A percentile compares a stretch with the other conserved stretches of the same genome.
These are phyloP conservation scores for Cervus canadensis DNA, from an alignment of 2,113 vertebrate genomes.

Conservation along the genomic window DNA sequence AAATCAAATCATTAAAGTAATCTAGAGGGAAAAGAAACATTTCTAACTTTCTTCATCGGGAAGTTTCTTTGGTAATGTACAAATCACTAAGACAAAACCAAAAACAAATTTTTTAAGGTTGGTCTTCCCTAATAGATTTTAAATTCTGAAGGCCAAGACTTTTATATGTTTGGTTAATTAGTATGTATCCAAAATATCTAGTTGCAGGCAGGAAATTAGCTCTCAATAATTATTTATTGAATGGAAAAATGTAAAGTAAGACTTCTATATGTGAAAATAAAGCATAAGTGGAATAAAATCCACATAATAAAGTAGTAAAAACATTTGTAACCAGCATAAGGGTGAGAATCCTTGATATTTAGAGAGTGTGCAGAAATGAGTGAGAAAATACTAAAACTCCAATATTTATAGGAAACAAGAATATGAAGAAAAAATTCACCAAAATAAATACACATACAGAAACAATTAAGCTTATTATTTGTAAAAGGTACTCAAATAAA, in stretches of 20 bases:
- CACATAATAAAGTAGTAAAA: background rate
- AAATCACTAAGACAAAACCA: background rate
- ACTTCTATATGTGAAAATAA: background rate
- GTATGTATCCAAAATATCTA: background rate
- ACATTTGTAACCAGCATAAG: background rate
- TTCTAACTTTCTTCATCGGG: background rate
- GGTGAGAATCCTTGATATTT: background rate
- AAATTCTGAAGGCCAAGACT: background rate
- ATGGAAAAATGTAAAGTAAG: conserved; percentile 9
- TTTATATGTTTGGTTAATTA: background rate
- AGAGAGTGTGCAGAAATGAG: conserved; percentile 14
- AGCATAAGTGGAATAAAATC: background rate
- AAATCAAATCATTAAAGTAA: background rate
- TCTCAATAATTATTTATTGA: conserved; percentile 15
- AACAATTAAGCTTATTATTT: background rate
- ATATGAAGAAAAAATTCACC: background rate
- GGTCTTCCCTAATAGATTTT: background rate
- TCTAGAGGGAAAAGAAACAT: background rate
- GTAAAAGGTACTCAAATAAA: background rate
- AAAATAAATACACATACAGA: background rate
- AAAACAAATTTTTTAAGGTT: background rate
- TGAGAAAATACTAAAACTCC: background rate
- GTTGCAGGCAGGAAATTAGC: background rate
- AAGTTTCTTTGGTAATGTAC: background rate
- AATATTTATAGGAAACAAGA: background rate